Evolutionary conservation across 2,888 invertebrate species (phyloP).

Genomic region (Drepanosiphum platanoidis): DNA sequence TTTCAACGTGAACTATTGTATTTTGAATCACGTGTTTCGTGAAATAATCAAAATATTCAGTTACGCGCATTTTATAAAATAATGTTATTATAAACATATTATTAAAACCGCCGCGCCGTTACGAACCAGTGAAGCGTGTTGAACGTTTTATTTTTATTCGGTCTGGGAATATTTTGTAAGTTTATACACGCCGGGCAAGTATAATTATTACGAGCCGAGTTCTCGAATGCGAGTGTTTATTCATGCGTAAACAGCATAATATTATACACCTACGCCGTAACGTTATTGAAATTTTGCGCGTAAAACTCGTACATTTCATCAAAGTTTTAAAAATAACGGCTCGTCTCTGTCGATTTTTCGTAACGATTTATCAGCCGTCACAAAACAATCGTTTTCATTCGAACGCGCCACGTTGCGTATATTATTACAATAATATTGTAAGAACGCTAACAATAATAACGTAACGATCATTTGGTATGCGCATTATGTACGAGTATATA

Average conservation of each 20-base stretch:
- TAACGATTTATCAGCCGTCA: too few relatives aligned
- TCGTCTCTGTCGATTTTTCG: not conserved
- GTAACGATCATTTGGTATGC: too few relatives aligned
- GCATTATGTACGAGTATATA: too few relatives aligned
- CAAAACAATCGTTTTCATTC: not conserved
- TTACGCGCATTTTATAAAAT: too few relatives aligned
- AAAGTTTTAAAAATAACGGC: not conserved
- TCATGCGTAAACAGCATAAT: not conserved
- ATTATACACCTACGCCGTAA: too few relatives aligned
- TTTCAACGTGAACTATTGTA: not conserved
- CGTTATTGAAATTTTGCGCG: not conserved
- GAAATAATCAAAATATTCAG: not conserved
- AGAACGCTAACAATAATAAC: too few relatives aligned
- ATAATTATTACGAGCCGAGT: not conserved
- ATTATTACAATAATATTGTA: too few relatives aligned
- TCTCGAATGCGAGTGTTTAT: not conserved
- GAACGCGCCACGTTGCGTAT: too few relatives aligned
- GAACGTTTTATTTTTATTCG: not conserved
- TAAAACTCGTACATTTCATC: not conserved
- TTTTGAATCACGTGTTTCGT: not conserved
- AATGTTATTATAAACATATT: too few relatives aligned
- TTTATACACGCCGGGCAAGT: not conserved
- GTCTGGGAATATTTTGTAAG: not conserved
- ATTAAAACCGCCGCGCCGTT: too few relatives aligned
- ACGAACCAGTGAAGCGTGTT: not conserved